Evolutionary conservation across 2,113 vertebrate genomes (phyloP), one percentile per base, ranked within the genome.

Genomic region (Nycticebus coucang): DNA sequence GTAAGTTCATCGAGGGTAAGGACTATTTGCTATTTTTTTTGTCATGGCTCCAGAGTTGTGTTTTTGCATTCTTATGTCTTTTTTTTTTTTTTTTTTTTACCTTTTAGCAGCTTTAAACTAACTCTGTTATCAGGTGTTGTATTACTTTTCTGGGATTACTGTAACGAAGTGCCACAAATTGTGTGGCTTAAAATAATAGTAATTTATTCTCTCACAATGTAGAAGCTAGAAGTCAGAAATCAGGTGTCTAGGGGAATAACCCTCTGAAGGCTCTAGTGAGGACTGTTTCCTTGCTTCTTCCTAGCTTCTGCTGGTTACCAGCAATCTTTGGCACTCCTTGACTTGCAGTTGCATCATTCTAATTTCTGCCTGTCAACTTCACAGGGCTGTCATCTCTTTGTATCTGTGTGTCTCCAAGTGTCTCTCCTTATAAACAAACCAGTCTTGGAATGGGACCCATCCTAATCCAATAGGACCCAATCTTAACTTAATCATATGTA

Each of bases 141-240:
- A 57, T 84, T 86, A 17, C 30, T 75, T 87, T 93, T 78, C 71
- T 93, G 81, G 21, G 35, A 95, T 17, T 90, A 41, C 57, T 45
- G 7, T 35, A 80, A 55, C 14, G 37, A 92, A 78, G 35, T 19
- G 26, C n/a, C 50, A 69, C 81, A 87, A 83, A 75, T n/a, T 68
- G 78, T 30, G 50, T 57, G 13, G 50, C 72, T 15, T 62, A 41
- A 94, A 93, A 59, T 21, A 89, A 66, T 24, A 85, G 17, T 45
- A 45, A 7, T 60, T 41, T 93, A 15, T 82, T 82, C 35, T 88
- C 14, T 82, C 41, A 60, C 2, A 41, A 10, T 83, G 21, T 83
- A 24, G 66, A 79, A 94, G 22, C 30, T 69, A 21, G 41, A 96
- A 74, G 55, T 66, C 62, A 1, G 21, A 33, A 78, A 37, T 81